Evolutionary conservation across 2,113 vertebrate genomes (phyloP), one percentile per base, ranked within the genome.

Genomic region (Psophia crepitans): DNA sequence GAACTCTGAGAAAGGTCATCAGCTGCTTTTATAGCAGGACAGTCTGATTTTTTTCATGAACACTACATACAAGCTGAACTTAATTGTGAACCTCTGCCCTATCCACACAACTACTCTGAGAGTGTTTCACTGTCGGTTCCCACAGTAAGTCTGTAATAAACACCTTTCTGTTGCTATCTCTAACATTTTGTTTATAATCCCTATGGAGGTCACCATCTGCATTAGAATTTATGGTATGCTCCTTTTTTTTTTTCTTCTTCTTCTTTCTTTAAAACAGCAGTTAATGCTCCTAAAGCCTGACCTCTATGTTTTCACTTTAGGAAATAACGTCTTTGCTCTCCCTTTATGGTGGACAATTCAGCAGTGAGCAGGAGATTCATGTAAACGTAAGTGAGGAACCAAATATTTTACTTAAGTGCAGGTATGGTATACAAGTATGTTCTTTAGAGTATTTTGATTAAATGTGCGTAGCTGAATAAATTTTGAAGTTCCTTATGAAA

Each of bases 271-370:
- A 21, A 65, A 33, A 32, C 15, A 28, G 35, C 35, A 20, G 5
- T 60, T 75, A 48, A 46, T 39, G 12, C 32, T 65, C 24, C 14
- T 81, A 28, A 58, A 54, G 8, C 21, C 26, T 77, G 46, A 69
- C 63, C 22, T 96, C 92, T 86, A 20, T 82, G 2, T 97, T 98
- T 97, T 91, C 37, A 30, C 44, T 90, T 49, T 74, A 99, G 99
- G 99, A 99, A 98, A 99, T 99, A 93, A 98, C 98, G 30, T 97
- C 99, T 81, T 92, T 99, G 81, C 97, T 99, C 26, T 98, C 98
- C 3, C 98, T 99, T 97, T 98, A 96, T 93, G 98, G 98, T 49
- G 99, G 98, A 89, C 96, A 97, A 0, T 99, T 99, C 95, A 97
- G 79, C 21, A 93, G 97, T 12, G 88, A 94, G 87, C 98, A 98